A percentile compares a stretch with the other conserved stretches of the same genome.
Conservation (phyloP, 2,113 vertebrate species). For the Proteles cristata region DNA sequence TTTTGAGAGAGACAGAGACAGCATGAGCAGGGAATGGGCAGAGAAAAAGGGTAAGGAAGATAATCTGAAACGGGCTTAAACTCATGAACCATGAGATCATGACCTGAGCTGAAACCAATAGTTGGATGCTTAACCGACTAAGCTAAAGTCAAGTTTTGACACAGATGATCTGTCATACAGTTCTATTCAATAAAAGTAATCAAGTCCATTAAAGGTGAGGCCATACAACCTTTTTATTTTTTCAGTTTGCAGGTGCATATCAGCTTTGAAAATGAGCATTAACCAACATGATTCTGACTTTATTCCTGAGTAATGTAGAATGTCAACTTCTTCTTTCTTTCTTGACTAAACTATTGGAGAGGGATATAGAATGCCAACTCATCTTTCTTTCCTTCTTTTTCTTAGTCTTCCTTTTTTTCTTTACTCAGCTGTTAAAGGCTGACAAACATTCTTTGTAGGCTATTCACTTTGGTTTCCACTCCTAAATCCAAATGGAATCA, state of each 20-base stretch:
- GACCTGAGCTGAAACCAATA: too few species aligned
- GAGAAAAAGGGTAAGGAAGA: too few species aligned
- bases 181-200: background rate
- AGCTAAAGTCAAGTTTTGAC: background rate
- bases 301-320: background rate
- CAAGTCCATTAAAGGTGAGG: background rate
- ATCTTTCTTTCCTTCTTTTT: background rate
- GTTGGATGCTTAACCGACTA: too few species aligned
- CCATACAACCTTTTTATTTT: background rate
- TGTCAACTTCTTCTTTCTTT: background rate
- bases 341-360: background rate
- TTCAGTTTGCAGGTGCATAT: background rate
- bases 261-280: background rate
- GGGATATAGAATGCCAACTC: background rate
- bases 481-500: background rate
- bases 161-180: background rate
- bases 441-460: background rate
- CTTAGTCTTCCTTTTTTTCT: background rate
- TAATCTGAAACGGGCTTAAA: too few species aligned
- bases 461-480: background rate
- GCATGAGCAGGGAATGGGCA: too few species aligned
- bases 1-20: too few species aligned
- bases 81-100: too few species aligned
- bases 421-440: background rate
- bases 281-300: background rate